A percentile compares a stretch with the other conserved stretches of the same genome.
phyloP scores from a whole-genome alignment of 2,888 invertebrate species.

The Zygothrica quintamaculata region DNA sequence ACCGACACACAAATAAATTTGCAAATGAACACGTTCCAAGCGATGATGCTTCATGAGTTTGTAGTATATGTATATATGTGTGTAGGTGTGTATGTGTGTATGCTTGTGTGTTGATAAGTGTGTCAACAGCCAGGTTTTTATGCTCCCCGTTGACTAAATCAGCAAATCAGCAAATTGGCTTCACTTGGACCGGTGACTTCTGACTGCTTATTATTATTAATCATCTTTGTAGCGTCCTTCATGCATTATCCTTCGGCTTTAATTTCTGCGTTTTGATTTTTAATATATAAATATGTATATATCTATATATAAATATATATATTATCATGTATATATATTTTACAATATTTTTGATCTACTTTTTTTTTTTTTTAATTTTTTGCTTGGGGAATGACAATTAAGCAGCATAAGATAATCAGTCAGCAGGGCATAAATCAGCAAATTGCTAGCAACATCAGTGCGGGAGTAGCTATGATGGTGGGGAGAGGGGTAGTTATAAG shows the following conservation, averaged over 20 bases:
- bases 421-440: slow-evolving; percentile 74
- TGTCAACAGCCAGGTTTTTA: slow-evolving; percentile 75
- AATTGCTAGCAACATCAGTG: slow-evolving; percentile 49
- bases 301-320: too few relatives aligned
- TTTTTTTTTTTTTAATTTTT: not conserved
- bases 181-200: slow-evolving; percentile 61
- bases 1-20: slow-evolving; percentile 79
- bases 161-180: slow-evolving; percentile 77
- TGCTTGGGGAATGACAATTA: slow-evolving; percentile 70
- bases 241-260: not conserved
- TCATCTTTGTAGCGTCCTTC: slow-evolving; percentile 18
- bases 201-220: slow-evolving; percentile 38
- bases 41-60: slow-evolving; percentile 49
- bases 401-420: slow-evolving; percentile 68
- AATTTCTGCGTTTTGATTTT: not conserved
- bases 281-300: too few relatives aligned
- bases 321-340: too few relatives aligned
- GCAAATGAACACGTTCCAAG: slow-evolving; percentile 81
- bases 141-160: slow-evolving; percentile 65
- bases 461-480: too few relatives aligned
- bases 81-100: slow-evolving; percentile 16
- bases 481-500: not conserved
- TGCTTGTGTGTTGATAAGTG: slow-evolving; percentile 70
- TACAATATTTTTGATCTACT: not conserved
- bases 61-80: slow-evolving; percentile 22